phyloP scores from a whole-genome alignment of 1,140 invertebrate genomes.

The Leucophenga varia region DNA sequence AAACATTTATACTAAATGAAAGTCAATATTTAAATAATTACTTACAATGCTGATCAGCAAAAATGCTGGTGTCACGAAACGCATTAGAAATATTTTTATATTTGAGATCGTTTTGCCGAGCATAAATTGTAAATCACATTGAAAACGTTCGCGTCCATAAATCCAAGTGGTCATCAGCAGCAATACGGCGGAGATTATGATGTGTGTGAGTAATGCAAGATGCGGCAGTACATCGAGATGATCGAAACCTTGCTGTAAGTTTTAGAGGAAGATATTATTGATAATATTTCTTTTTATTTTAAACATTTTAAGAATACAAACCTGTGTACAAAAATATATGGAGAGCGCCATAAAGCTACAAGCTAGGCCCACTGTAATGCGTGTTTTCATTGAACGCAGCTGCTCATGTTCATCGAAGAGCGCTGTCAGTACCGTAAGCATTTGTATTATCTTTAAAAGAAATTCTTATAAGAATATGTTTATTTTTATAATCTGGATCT shows the following conservation, averaged over 20 bases:
- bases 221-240: constrained; percentile 54
- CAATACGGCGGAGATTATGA: constrained; percentile 72
- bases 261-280: neutral
- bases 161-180: constrained; percentile 72
- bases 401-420: constrained; percentile 48
- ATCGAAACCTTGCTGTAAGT: constrained; percentile 34
- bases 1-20: neutral
- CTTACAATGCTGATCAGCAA: constrained; percentile 32
- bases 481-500: too few species aligned
- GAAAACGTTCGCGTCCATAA: constrained; percentile 72
- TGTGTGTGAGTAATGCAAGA: constrained; percentile 72
- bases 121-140: constrained; percentile 78
- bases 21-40: neutral
- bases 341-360: constrained; percentile 26
- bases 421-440: constrained; percentile 39
- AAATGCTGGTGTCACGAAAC: constrained; percentile 43
- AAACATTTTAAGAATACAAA: neutral
- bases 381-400: constrained; percentile 27
- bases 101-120: constrained; percentile 67
- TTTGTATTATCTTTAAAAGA: constrained; percentile 34
- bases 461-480: too few species aligned
- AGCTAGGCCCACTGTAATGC: constrained; percentile 24
- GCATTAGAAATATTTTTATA: constrained; percentile 42
- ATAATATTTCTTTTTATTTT: neutral
- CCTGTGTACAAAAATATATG: constrained; percentile 47